A percentile compares a stretch with the other conserved stretches of the same genome.
Conservation (phyloP, 1,140 invertebrate genomes). For the Apis laboriosa region DNA sequence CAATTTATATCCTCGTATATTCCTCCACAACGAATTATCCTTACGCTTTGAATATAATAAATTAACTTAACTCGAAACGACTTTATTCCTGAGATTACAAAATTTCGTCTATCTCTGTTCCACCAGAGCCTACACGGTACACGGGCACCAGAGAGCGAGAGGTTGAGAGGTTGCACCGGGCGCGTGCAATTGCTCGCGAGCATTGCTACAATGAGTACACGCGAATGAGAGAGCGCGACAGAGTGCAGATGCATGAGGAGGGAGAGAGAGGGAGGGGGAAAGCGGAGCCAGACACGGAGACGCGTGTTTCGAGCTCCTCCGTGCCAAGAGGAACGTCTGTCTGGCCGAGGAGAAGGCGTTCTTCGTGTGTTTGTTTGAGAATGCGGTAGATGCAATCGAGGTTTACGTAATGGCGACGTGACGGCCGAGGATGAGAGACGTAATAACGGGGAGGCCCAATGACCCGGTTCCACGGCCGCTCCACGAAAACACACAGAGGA, state of each 20-base stretch:
- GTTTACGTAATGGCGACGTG: constrained; percentile 32
- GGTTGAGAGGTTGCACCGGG: too few relatives aligned
- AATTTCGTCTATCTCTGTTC: too few relatives aligned
- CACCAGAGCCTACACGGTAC: too few relatives aligned
- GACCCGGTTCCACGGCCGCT: constrained; percentile 11
- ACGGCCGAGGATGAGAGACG: background rate
- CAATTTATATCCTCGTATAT: too few relatives aligned
- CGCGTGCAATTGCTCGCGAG: constrained; percentile 18
- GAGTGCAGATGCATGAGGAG: background rate
- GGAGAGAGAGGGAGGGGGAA: background rate
- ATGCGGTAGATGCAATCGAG: constrained; percentile 31
- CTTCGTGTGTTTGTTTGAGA: constrained; percentile 19
- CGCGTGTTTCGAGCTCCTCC: background rate
- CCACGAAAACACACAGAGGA: background rate
- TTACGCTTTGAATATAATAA: too few relatives aligned
- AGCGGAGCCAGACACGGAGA: constrained; percentile 3
- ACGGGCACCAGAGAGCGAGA: too few relatives aligned
- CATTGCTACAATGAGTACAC: too few relatives aligned
- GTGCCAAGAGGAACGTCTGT: constrained; percentile 34
- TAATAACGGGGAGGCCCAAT: constrained; percentile 24
- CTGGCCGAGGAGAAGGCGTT: background rate
- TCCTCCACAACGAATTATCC: too few relatives aligned
- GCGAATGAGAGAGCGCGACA: background rate
- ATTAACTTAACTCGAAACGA: too few relatives aligned
- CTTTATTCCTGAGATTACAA: too few relatives aligned